These are phyloP conservation scores for Amphiura filiformis DNA, from an alignment of 35 echinoderm and acorn worm species.

Conservation along the genomic window DNA sequence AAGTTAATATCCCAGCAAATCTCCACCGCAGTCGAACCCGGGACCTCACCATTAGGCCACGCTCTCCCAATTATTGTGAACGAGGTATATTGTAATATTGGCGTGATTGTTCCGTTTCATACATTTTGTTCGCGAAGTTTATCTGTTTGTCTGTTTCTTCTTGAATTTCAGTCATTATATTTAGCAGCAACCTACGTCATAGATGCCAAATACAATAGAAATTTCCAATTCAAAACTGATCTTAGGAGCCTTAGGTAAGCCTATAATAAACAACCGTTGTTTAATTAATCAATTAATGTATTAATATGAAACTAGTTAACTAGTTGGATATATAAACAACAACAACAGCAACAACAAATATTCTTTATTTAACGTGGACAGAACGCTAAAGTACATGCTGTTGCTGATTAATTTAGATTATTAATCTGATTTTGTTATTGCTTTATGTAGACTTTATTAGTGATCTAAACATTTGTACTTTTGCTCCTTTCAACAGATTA, in stretches of 20 bases:
- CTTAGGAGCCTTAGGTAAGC: slow-evolving; percentile 43
- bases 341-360: too few species aligned
- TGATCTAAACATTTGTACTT: neutral
- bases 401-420: too few species aligned
- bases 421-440: too few species aligned
- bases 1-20: too few species aligned
- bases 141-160: neutral
- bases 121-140: neutral
- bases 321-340: too few species aligned
- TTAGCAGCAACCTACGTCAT: slow-evolving; percentile 68
- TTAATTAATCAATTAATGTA: neutral
- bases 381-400: too few species aligned
- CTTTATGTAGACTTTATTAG: too few species aligned
- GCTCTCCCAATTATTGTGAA: neutral
- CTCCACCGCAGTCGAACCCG: neutral
- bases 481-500: slow-evolving; percentile 11
- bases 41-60: neutral
- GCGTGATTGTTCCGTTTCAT: neutral
- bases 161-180: slow-evolving; percentile 44
- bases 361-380: too few species aligned
- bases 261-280: neutral
- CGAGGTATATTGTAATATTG: neutral
- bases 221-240: slow-evolving; percentile 67
- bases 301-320: too few species aligned
- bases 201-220: slow-evolving; percentile 64